These are phyloP conservation scores for Hetaerina americana DNA, from an alignment of 1,140 invertebrate genomes.

Conservation along the genomic window DNA sequence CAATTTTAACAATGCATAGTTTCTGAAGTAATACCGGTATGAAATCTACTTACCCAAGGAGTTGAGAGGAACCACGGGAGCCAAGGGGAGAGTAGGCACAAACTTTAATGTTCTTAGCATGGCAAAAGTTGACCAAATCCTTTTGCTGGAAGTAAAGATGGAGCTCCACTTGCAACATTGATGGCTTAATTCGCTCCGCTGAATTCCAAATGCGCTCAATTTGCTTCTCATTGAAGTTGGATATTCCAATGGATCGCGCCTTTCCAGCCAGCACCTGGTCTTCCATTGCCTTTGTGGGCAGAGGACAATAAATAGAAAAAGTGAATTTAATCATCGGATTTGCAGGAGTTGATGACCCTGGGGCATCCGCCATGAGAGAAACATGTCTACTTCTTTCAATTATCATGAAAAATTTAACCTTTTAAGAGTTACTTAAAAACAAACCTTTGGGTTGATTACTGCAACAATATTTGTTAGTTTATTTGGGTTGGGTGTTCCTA, in stretches of 20 bases:
- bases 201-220: conserved; percentile 40
- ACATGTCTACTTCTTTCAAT: too few relatives aligned
- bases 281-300: conserved; percentile 66
- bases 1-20: too few relatives aligned
- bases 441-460: too few relatives aligned
- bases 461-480: too few relatives aligned
- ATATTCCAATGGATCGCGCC: conserved; percentile 50
- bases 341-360: too few relatives aligned
- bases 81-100: conserved; percentile 76
- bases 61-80: conserved; percentile 36
- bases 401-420: too few relatives aligned
- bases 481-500: too few relatives aligned
- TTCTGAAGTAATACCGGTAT: too few relatives aligned
- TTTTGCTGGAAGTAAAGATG: conserved; percentile 74
- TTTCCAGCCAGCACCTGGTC: conserved; percentile 46
- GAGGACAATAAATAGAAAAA: too few relatives aligned
- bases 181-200: conserved; percentile 14
- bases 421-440: too few relatives aligned
- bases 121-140: conserved; percentile 57
- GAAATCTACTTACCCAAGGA: neutral
- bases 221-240: conserved; percentile 66
- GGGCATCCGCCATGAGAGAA: too few relatives aligned
- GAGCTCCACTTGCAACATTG: conserved; percentile 55
- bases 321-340: too few relatives aligned
- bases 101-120: conserved; percentile 51